These are phyloP conservation scores for Meriones unguiculatus DNA, from an alignment of 2,113 vertebrate genomes.

Conservation along the genomic window DNA sequence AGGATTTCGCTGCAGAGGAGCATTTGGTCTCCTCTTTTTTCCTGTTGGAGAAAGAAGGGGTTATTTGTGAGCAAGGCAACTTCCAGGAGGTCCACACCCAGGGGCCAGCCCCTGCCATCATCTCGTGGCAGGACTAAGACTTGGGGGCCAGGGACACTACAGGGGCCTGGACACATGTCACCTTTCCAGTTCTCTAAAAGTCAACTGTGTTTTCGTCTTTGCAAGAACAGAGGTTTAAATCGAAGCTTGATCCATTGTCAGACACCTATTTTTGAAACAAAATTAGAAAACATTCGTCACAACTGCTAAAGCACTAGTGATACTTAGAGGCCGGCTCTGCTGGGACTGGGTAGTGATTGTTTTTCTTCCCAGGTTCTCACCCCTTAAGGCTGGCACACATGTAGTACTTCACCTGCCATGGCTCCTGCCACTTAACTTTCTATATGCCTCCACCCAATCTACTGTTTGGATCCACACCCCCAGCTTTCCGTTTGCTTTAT, in stretches of 20 bases:
- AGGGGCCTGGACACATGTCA: neutral
- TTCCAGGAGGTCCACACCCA: neutral
- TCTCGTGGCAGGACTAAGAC: neutral
- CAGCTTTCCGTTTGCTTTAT: neutral
- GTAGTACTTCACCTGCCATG: neutral
- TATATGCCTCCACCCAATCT: neutral
- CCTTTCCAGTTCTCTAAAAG: conserved; percentile 25
- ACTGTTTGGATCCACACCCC: neutral
- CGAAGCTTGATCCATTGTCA: conserved; percentile 50
- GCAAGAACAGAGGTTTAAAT: conserved; percentile 50
- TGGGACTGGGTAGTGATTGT: neutral
- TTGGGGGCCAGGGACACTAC: neutral
- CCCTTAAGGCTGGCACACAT: neutral
- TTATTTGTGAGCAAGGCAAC: neutral
- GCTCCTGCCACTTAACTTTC: conserved; percentile 34
- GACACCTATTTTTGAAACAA: conserved; percentile 75
- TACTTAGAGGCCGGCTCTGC: conserved; percentile 29
- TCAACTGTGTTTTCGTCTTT: conserved; percentile 52
- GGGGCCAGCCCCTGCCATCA: neutral
- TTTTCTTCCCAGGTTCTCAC: neutral
- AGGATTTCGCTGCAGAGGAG: neutral
- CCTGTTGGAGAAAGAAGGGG: neutral
- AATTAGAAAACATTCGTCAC: conserved; percentile 83
- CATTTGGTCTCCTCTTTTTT: neutral
- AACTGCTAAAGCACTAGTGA: conserved; percentile 75